Evolutionary conservation across 2,113 vertebrate species (phyloP).

Genomic region (Bos taurus): DNA sequence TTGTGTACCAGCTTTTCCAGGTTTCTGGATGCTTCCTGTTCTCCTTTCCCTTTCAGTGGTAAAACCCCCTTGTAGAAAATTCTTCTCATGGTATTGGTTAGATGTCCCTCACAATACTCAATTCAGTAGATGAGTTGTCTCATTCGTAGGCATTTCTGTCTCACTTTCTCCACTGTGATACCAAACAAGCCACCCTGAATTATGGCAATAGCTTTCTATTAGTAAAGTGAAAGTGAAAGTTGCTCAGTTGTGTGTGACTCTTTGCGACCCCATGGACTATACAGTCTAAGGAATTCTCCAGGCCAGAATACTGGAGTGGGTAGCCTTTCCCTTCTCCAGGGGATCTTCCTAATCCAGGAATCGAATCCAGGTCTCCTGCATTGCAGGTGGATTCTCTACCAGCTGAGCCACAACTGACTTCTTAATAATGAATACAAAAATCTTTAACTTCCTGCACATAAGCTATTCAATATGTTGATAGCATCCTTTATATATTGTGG

Average conservation of each 20-base stretch:
- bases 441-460: not conserved
- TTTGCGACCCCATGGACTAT: not conserved
- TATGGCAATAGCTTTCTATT: not conserved
- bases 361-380: not conserved
- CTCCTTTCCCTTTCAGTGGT: not conserved
- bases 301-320: not conserved
- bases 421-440: not conserved
- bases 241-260: not conserved
- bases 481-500: not conserved
- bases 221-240: not conserved
- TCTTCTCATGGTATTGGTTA: not conserved
- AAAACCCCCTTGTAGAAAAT: not conserved
- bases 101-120: not conserved
- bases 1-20: not conserved
- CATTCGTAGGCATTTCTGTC: not conserved
- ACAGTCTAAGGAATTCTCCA: not conserved
- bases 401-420: not conserved
- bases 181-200: not conserved
- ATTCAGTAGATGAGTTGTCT: not conserved
- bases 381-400: not conserved
- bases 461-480: not conserved
- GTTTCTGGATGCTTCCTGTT: not conserved
- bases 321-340: not conserved
- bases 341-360: not conserved
- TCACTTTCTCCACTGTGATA: not conserved